Base-by-base conservation (phyloP, 1,140 invertebrate genomes). In the Philopotamus ludificatus region DNA sequence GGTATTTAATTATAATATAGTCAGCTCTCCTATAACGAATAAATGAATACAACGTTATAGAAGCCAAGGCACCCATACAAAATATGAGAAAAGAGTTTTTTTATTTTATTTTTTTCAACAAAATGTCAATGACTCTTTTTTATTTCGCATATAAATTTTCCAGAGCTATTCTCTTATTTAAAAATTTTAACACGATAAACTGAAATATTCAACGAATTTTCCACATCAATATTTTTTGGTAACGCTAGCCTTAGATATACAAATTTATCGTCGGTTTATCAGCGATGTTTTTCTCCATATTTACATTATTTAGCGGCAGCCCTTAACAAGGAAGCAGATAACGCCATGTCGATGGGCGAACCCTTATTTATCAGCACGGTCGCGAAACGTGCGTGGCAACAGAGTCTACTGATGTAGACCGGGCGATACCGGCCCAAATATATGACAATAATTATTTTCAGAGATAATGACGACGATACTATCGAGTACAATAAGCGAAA, bases 381-480 rank as follows among this genome's bases (percentile, higher is more conserved):
- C 28, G 28, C 28, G 28, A 7, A 34, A 34, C 4, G 28, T 34
- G 28, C 12, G 12, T 12, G 28, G 28, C 28, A 53, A 53, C 23
- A 53, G 18, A 22, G 21, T 53, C 50, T 25, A 21, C 18, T 25
- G 16, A 25, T 53, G 23, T 18, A 18, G 21, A 22, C 23, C 9
- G 12, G 2, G 22, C 23, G 50, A 53, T 53, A 53, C n/a, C n/a
- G n/a, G 50, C 23, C 9, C 50, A 53, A 53, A 53, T 53, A 25
- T 53, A 53, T 22, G 50, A 26, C 21, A 10, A 53, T 53, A 53
- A 53, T 53, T 53, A 53, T 53, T 22, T 53, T 53, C 50, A 4
- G 4, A 34, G 28, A 34, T 34, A 12, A 12, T 20, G 22, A 10
- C 15, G 10, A 23, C n/a, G 50, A 53, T 53, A 53, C 23, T 15